Percentiles rank a stretch among this genome's conserved stretches.
These are phyloP conservation scores for Drosophila gaucha DNA, from an alignment of 2,888 invertebrate genomes.

Conservation along the genomic window DNA sequence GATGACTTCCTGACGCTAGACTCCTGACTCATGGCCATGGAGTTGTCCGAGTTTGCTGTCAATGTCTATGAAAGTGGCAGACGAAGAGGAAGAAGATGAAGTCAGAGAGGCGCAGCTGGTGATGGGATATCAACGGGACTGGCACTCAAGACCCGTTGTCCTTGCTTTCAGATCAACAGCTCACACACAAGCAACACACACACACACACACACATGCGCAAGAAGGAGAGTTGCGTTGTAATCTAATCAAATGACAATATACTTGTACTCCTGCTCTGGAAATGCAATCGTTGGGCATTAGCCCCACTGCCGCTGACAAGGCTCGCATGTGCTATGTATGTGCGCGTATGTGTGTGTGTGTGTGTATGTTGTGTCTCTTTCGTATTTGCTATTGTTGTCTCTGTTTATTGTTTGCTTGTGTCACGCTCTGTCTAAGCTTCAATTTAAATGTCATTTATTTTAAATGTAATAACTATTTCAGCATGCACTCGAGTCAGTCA, in stretches of 20 bases:
- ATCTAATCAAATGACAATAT: constrained; percentile 71
- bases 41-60: constrained; percentile 26
- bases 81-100: background rate
- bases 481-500: constrained; percentile 39
- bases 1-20: constrained; percentile 25
- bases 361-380: constrained; percentile 19
- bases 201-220: constrained; percentile 1
- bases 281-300: constrained; percentile 28
- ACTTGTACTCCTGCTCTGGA: constrained; percentile 18
- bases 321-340: constrained; percentile 10
- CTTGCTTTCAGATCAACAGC: constrained; percentile 54
- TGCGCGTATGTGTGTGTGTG: background rate
- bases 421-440: constrained; percentile 30
- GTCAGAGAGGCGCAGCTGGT: constrained; percentile 7
- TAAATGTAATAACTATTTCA: constrained; percentile 67
- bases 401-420: constrained; percentile 19
- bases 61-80: constrained; percentile 11
- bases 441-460: constrained; percentile 69
- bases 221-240: constrained; percentile 32
- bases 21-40: constrained; percentile 11
- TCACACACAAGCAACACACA: constrained; percentile 1
- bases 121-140: constrained; percentile 21
- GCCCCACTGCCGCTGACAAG: constrained; percentile 48
- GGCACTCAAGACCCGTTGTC: constrained; percentile 39
- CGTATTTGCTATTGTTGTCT: constrained; percentile 23